phyloP scores from a whole-genome alignment of 2,113 vertebrate genomes.

The Xiphias gladius region DNA sequence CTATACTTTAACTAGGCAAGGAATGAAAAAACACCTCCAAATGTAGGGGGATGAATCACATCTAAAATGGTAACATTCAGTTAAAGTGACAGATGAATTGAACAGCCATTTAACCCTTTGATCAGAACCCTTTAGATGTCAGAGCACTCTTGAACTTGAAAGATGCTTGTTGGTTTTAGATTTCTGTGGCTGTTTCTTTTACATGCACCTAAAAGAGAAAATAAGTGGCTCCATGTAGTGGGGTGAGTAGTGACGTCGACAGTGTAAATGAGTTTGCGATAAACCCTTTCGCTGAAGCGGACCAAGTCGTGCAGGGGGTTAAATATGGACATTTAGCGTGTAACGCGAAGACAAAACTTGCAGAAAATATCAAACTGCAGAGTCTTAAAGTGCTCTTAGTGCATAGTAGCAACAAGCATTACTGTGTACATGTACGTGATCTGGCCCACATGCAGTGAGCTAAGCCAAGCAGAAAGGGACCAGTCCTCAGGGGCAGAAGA shows the following conservation, averaged over 20 bases:
- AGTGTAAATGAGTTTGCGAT: constrained; percentile 62
- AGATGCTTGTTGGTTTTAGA: constrained; percentile 64
- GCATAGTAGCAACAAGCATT: constrained; percentile 22
- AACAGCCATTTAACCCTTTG: constrained; percentile 66
- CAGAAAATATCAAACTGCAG: not conserved
- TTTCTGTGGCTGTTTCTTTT: constrained; percentile 65
- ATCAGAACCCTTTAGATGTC: constrained; percentile 70
- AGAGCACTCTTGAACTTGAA: constrained; percentile 66
- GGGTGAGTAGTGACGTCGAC: constrained; percentile 24
- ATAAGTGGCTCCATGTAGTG: constrained; percentile 45
- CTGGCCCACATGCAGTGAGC: constrained; percentile 68
- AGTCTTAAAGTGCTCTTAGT: constrained; percentile 5
- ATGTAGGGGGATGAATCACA: constrained; percentile 35
- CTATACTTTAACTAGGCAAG: constrained; percentile 17
- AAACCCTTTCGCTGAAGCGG: constrained; percentile 29
- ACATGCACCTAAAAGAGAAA: constrained; percentile 62
- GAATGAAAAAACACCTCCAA: constrained; percentile 4
- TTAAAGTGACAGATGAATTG: constrained; percentile 62
- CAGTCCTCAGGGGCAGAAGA: constrained; percentile 66
- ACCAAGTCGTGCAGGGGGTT: constrained; percentile 27
- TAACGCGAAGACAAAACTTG: not conserved
- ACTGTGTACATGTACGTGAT: constrained; percentile 57
- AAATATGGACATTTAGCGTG: constrained; percentile 29
- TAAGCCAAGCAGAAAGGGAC: constrained; percentile 70
- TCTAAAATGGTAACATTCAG: constrained; percentile 38